Evolutionary conservation across 1,140 invertebrate genomes (phyloP).

Genomic region (Drosophila triauraria): DNA sequence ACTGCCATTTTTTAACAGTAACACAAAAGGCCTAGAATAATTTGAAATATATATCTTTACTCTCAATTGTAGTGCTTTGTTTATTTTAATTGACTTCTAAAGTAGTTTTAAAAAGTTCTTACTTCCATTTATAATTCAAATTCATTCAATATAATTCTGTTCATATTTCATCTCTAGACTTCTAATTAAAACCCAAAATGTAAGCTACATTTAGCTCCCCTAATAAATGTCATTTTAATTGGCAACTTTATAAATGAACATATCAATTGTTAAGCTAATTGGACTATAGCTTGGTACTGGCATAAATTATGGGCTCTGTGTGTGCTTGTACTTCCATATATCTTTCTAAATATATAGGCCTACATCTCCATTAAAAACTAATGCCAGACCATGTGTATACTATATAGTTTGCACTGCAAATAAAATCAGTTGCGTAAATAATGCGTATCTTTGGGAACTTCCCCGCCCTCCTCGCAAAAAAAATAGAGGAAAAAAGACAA

Average conservation of each 20-base stretch:
- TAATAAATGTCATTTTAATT: slow-evolving; percentile 31
- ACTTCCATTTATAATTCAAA: not conserved
- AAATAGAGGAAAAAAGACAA: slow-evolving; percentile 18
- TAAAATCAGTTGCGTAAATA: slow-evolving; percentile 83
- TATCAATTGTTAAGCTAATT: slow-evolving; percentile 31
- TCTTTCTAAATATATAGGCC: not conserved
- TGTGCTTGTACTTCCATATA: not conserved
- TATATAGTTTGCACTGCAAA: slow-evolving; percentile 76
- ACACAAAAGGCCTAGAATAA: no score
- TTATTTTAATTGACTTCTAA: not conserved
- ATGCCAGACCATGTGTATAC: slow-evolving; percentile 16
- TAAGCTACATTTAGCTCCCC: slow-evolving; percentile 34
- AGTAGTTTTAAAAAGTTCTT: not conserved
- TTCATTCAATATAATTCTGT: not conserved
- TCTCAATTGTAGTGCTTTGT: no score
- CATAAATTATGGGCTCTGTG: slow-evolving; percentile 7
- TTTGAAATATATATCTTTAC: no score
- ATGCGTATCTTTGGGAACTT: slow-evolving; percentile 63
- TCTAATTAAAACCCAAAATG: slow-evolving; percentile 10
- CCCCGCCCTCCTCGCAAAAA: not conserved
- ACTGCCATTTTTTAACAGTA: not conserved
- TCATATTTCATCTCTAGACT: not conserved
- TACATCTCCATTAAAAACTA: slow-evolving; percentile 8
- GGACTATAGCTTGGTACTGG: not conserved
- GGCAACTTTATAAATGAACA: slow-evolving; percentile 15